Base-by-base conservation (phyloP, 2,113 vertebrate genomes). In the Myrmophylax atrothorax region DNA sequence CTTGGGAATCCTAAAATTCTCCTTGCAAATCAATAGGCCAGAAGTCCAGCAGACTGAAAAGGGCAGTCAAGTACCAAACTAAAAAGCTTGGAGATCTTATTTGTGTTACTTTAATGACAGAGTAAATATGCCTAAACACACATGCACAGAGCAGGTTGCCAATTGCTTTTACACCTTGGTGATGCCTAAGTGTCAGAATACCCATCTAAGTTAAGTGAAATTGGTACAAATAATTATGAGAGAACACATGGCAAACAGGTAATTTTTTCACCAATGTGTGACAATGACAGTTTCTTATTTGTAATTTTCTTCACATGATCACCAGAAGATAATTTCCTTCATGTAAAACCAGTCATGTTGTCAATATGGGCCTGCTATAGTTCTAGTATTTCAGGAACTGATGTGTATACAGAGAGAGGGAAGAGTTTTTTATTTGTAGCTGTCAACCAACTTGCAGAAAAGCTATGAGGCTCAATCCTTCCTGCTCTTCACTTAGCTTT, bases 281-380 rank as follows among this genome's bases (percentile, higher is more conserved):
- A 4, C 26, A 84, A n/a, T 56, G 4, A 38, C 3, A 22, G 14
- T 40, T 76, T 72, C 2, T 2, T 79, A 19, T 53, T 77, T 87
- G 37, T 72, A 10, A 37, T 77, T 77, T 79, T 23, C 6, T 75
- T 84, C 18, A 42, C 6, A 3, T 18, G 18, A 62, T 73, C 26
- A 42, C 12, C 12, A 49, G 24, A 56, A 23, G 0, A 35, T 40
- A 60, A 38, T 56, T 68, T 72, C 1, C 14, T 64, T 82, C 31
- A 7, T 69, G 14, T 11, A 56, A 79, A 78, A 87, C 0, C n/a
- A 35, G 7, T 47, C 16, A 25, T 38, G 7, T 44, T 87, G 90
- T 80, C 35, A 37, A 1, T 47, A 20, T 2, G 1, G 28, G 5
- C 12, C 12, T 7, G 1, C 40, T 44, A 1, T 14, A 58, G 14